These are phyloP conservation scores for Ischnura elegans DNA, from an alignment of 2,888 invertebrate genomes.

Conservation along the genomic window DNA sequence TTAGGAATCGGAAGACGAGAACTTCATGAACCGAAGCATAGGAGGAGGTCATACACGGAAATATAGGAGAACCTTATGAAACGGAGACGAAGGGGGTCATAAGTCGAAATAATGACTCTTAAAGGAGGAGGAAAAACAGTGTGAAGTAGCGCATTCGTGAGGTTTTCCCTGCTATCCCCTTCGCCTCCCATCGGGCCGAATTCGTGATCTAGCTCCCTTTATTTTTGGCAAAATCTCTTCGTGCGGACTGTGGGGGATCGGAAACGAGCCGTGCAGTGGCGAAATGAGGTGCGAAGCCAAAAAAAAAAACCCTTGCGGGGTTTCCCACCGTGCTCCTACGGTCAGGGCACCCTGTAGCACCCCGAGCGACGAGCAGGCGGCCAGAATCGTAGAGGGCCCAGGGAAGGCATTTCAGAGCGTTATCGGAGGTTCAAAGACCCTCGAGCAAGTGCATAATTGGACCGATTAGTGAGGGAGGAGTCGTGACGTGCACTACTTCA, in stretches of 20 bases:
- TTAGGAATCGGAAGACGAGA: too few species aligned
- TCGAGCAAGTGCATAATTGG: background rate
- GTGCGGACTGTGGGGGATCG: background rate
- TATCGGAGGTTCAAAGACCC: background rate
- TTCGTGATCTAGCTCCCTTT: background rate
- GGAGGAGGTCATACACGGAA: too few species aligned
- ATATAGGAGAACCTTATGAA: too few species aligned
- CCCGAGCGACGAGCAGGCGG: background rate
- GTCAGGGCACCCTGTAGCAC: background rate
- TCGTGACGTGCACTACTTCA: background rate
- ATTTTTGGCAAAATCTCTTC: background rate
- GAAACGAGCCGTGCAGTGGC: constrained; percentile 13
- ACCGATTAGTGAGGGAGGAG: background rate
- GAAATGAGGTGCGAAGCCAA: background rate
- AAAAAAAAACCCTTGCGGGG: background rate
- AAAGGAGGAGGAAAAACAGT: background rate
- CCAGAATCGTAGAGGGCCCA: background rate
- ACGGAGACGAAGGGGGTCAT: too few species aligned
- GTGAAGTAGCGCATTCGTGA: background rate
- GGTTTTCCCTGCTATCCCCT: background rate
- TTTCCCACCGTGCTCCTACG: background rate
- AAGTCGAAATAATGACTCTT: background rate
- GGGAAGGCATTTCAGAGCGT: background rate
- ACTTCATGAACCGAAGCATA: too few species aligned
- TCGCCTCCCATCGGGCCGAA: background rate